Conservation (phyloP, 2,113 vertebrate species). For the Otus sunia region DNA sequence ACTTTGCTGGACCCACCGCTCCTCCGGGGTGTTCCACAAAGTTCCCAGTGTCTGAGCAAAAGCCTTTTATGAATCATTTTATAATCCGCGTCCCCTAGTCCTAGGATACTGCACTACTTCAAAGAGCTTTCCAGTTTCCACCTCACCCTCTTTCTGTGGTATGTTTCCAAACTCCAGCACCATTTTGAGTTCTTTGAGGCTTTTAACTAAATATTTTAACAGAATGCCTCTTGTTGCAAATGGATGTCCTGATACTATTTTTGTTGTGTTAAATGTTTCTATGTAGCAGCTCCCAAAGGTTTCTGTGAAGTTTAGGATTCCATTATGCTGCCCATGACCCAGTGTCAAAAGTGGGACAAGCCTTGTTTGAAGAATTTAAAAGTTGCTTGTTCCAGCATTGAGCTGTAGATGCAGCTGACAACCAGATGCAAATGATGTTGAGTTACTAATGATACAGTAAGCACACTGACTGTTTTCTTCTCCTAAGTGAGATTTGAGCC, state of each 20-base stretch:
- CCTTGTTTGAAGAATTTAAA: neutral
- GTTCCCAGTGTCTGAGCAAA: neutral
- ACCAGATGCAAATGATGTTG: neutral
- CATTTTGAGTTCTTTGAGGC: neutral
- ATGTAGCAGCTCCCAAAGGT: neutral
- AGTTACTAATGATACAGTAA: neutral
- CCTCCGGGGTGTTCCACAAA: neutral
- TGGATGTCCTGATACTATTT: fast-evolving
- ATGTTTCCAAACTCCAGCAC: neutral
- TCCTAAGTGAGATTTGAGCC: neutral
- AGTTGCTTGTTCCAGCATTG: fast-evolving
- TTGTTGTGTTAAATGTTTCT: neutral
- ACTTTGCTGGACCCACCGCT: neutral
- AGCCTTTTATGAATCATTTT: conserved; percentile 36
- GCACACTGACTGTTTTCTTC: neutral
- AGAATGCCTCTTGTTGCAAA: neutral
- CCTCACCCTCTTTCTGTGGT: conserved; percentile 41
- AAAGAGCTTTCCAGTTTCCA: conserved; percentile 39
- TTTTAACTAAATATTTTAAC: neutral
- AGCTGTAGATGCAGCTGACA: neutral
- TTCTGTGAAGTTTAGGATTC: neutral
- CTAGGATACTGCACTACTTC: neutral
- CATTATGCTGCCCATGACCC: neutral
- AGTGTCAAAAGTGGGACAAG: neutral
- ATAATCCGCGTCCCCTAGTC: conserved; percentile 50